A percentile compares a stretch with the other conserved stretches of the same genome.
Conservation (phyloP, 2,888 invertebrate genomes). For the Pogonocherus hispidulus region DNA sequence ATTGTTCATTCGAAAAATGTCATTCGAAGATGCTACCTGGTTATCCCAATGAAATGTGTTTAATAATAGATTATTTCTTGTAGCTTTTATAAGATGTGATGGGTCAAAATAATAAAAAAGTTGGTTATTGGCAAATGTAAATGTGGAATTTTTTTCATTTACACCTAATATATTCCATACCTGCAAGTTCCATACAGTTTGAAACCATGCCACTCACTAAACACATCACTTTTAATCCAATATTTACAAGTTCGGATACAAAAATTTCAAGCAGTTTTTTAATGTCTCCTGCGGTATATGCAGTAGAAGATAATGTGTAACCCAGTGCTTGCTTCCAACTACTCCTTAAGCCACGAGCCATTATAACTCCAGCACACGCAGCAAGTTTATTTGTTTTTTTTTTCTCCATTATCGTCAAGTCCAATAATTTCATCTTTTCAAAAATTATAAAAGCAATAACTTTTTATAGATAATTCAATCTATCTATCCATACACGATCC, state of each 20-base stretch:
- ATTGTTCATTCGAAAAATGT: background rate
- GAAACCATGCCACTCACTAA: slow-evolving; percentile 21
- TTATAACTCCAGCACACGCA: background rate
- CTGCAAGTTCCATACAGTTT: slow-evolving; percentile 24
- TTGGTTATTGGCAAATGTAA: background rate
- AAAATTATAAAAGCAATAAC: background rate
- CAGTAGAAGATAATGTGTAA: slow-evolving; percentile 17
- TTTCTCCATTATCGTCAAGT: slow-evolving; percentile 1
- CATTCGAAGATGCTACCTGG: background rate
- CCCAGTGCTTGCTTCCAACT: slow-evolving; percentile 22
- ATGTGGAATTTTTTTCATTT: background rate
- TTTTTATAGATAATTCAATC: background rate
- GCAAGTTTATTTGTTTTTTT: background rate
- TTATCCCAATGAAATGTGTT: background rate
- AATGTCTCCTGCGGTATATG: slow-evolving; percentile 6
- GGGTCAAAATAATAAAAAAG: slow-evolving; percentile 10
- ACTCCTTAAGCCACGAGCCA: background rate
- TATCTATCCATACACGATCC: background rate
- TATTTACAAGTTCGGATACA: slow-evolving; percentile 1
- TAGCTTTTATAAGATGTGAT: slow-evolving; percentile 1
- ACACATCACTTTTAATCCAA: slow-evolving; percentile 9
- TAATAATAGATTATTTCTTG: background rate
- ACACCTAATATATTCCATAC: slow-evolving; percentile 10
- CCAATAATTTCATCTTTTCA: slow-evolving; percentile 3
- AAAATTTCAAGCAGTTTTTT: slow-evolving; percentile 8